Conservation (phyloP, 2,797 vertebrate genomes). For the Momotus momota region DNA sequence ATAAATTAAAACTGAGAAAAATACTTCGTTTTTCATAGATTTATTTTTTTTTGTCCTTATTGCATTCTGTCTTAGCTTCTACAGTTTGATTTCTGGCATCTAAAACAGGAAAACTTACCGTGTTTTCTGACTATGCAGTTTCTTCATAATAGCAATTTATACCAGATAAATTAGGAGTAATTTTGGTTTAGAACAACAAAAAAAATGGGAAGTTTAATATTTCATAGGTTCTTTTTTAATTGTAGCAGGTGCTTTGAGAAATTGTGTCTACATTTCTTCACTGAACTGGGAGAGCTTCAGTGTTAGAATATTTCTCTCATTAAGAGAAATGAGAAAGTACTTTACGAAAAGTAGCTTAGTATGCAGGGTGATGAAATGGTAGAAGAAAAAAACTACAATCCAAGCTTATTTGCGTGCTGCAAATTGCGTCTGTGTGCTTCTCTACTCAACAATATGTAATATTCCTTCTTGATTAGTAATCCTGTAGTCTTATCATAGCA, state of each 20-base stretch:
- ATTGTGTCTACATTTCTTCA: background rate
- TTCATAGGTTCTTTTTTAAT: background rate
- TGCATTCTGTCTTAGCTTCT: background rate
- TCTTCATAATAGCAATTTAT: no score
- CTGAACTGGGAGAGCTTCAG: background rate
- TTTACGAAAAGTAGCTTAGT: background rate
- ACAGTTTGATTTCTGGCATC: background rate
- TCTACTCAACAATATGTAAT: background rate
- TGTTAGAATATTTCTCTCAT: background rate
- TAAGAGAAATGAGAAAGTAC: background rate
- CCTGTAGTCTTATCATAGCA: background rate
- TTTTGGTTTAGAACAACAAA: no score
- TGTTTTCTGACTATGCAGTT: background rate
- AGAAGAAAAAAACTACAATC: background rate
- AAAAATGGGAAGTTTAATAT: background rate
- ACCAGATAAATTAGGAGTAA: no score
- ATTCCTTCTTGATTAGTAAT: background rate
- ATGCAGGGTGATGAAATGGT: background rate
- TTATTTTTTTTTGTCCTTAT: no score
- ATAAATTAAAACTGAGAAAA: background rate
- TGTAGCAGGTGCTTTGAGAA: background rate
- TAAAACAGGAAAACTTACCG: background rate
- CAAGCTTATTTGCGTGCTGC: background rate
- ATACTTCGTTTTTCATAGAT: background rate
- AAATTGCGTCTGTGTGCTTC: background rate